Evolutionary conservation across 2,888 invertebrate species (phyloP), one percentile per base, ranked within the genome.

Genomic region (Drosophila mercatorum): DNA sequence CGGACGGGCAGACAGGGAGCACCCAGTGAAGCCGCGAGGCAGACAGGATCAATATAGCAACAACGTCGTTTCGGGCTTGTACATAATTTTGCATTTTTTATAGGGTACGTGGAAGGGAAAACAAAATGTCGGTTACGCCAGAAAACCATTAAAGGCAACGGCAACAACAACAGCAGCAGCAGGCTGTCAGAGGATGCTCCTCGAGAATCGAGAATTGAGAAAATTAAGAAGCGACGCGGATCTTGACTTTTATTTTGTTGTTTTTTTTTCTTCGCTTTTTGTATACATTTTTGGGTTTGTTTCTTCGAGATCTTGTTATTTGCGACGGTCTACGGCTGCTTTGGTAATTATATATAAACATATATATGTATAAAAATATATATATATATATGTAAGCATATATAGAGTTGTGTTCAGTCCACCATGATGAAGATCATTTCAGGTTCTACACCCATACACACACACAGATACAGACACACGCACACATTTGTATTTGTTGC

Each of bases 51-150:
- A 85, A 85, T 84, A 89, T 81, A 89, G 57, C 75, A 84, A 80
- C 82, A 85, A 75, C 80, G 72, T 78, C 86, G 86, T 78, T 78
- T 85, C 79, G 88, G 80, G 69, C 79, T 82, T 81, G 88, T 83
- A 90, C 91, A 90, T 91, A 91, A 90, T 89, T 91, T 91, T 88
- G 90, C 89, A 89, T 90, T 90, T 91, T 90, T 88, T 65, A 83
- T 86, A 88, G 72, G 64, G 66, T 55, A 40, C 74, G 57, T 44
- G 52, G 66, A 56, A 75, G 73, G 68, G 72, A 83, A 67, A 89
- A 91, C 92, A 91, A 91, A 91, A 91, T 92, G 91, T 90, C 91
- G 90, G 91, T 90, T 91, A 91, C 90, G 90, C 88, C 88, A 78
- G 41, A 87, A 83, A 88, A 79, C 91, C 90, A 91, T 91, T 90